These are phyloP conservation scores for Gymnoscopelus braueri DNA, from an alignment of 2,797 vertebrate genomes.

Conservation along the genomic window DNA sequence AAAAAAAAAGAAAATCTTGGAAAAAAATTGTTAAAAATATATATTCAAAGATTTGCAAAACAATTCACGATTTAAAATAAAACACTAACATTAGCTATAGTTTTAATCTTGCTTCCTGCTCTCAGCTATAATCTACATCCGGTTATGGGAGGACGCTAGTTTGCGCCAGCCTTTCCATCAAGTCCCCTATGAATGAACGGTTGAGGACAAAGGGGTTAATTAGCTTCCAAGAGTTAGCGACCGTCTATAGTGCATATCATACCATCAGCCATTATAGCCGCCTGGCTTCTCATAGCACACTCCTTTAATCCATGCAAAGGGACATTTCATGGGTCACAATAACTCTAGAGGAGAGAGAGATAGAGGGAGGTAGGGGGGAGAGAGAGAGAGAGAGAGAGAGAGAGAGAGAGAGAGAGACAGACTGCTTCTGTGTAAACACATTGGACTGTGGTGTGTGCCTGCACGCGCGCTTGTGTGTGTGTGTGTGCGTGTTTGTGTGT, in stretches of 20 bases:
- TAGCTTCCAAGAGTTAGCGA: constrained; percentile 53
- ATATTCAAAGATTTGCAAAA: too few species aligned
- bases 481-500: too few species aligned
- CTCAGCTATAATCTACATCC: not conserved
- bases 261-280: constrained; percentile 64
- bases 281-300: constrained; percentile 57
- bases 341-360: constrained; percentile 50
- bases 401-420: constrained; percentile 43
- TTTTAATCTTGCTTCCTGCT: not conserved
- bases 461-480: too few species aligned
- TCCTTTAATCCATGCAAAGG: constrained; percentile 59
- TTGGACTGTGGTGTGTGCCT: too few species aligned
- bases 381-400: constrained; percentile 46
- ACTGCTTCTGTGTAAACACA: not conserved
- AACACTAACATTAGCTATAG: constrained; percentile 7
- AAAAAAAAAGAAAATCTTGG: too few species aligned
- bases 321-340: constrained; percentile 67
- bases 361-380: not conserved
- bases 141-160: constrained; percentile 7
- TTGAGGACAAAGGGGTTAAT: constrained; percentile 70
- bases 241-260: constrained; percentile 52
- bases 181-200: constrained; percentile 38
- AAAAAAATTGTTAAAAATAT: too few species aligned
- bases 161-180: constrained; percentile 36
- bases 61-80: too few species aligned